phyloP scores from a whole-genome alignment of 30 jellyfish, hydroid and myxozoan genomes.

The Cassiopea andromeda region DNA sequence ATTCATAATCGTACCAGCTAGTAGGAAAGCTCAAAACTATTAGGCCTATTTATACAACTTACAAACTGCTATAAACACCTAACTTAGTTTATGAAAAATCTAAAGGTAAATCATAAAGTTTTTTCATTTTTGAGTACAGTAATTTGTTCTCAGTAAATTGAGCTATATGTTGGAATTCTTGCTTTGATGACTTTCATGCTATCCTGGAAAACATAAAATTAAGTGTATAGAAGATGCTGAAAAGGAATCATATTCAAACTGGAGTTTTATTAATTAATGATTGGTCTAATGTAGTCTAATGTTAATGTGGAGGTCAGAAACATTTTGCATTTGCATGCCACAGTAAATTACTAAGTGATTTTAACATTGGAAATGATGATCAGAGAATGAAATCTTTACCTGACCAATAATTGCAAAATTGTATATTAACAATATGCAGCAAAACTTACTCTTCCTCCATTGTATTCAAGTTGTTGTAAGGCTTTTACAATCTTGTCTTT shows the following conservation, averaged over 20 bases:
- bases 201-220: conserved; percentile 34
- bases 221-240: not conserved
- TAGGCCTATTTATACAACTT: too few species aligned
- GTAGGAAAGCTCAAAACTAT: not conserved
- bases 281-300: not conserved
- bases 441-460: conserved; percentile 89
- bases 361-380: too few species aligned
- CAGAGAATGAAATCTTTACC: not conserved
- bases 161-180: conserved; percentile 77
- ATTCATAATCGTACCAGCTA: not conserved
- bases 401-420: too few species aligned
- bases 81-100: not conserved
- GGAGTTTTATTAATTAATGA: not conserved
- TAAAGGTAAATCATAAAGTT: not conserved
- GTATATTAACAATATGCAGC: not conserved
- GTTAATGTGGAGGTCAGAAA: not conserved
- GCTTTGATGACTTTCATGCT: conserved; percentile 59
- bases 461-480: conserved; percentile 77
- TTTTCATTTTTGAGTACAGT: too few species aligned
- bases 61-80: too few species aligned
- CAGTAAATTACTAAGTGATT: not conserved
- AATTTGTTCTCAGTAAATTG: conserved; percentile 36
- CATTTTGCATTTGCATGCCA: not conserved
- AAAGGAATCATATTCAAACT: too few species aligned
- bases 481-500: conserved; percentile 66